Base-by-base conservation (phyloP, 2,113 vertebrate species). In the Leuciscus idus region DNA sequence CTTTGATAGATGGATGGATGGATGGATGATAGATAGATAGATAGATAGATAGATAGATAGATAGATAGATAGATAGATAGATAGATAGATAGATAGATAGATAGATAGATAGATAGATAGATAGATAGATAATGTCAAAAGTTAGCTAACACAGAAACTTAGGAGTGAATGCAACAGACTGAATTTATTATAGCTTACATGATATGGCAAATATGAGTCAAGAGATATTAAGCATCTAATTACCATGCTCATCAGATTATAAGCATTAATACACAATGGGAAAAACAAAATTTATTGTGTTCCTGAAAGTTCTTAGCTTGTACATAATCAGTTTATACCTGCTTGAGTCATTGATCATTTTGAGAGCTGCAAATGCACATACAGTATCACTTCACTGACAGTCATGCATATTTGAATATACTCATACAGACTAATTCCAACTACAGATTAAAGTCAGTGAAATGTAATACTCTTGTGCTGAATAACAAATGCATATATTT, bases 131-230 rank as follows among this genome's bases (percentile, higher is more conserved):
- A 4, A 3, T 3, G 59, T 19, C 23, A 46, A 64, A 81, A 64
- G 59, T 64, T 21, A 80, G 55, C 55, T 61, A 43, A 81, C n/a
- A 48, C 79, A 81, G 9, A 81, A 48, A 81, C 79, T 64, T 48
- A 21, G 36, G 17, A 46, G 39, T 83, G 12, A 59, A 90, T 94
- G 93, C 93, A 91, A 87, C 75, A 86, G 26, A 89, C 30, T 39
- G 39, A 83, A 33, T 95, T 94, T 94, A 94, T 94, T 85, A 26
- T 46, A 90, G 88, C 76, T 89, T 75, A 78, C 84, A 78, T 19
- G 28, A 87, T 19, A 76, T 79, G 87, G 86, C 86, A 85, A 43
- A 81, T 59, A 86, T 81, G 84, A 86, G 80, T 55, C 48, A 55
- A 86, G 87, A 62, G 68, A 85, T 84, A 11, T 74, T 23, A 85